Evolutionary conservation across 2,888 invertebrate genomes (phyloP).

Genomic region (Acanthosepion pharaonis): DNA sequence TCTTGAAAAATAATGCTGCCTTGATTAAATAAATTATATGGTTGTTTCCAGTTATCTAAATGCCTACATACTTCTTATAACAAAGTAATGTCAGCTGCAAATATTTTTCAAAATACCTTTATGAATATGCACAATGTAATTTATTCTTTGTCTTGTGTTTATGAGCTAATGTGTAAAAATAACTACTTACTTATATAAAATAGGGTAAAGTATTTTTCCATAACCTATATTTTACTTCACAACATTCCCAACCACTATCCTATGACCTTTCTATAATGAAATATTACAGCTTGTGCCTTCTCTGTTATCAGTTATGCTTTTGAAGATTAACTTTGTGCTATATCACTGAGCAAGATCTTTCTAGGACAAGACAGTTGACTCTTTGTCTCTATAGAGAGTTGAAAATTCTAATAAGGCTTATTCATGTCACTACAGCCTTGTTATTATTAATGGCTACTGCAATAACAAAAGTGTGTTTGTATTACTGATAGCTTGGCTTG

Average conservation of each 20-base stretch:
- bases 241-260: neutral
- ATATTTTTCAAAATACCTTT: neutral
- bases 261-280: neutral
- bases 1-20: neutral
- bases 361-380: neutral
- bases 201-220: neutral
- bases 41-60: neutral
- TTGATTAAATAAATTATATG: neutral
- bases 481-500: neutral
- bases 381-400: neutral
- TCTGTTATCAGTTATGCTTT: neutral
- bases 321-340: neutral
- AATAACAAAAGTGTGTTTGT: neutral
- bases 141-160: neutral
- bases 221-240: conserved; percentile 11
- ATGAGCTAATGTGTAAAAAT: neutral
- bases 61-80: neutral
- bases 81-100: neutral
- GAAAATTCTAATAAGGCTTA: neutral
- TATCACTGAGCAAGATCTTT: neutral
- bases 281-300: neutral
- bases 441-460: neutral
- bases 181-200: neutral
- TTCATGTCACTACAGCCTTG: neutral
- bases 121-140: no score